Evolutionary conservation across 2,113 vertebrate genomes (phyloP).

Genomic region (Toxostoma redivivum): DNA sequence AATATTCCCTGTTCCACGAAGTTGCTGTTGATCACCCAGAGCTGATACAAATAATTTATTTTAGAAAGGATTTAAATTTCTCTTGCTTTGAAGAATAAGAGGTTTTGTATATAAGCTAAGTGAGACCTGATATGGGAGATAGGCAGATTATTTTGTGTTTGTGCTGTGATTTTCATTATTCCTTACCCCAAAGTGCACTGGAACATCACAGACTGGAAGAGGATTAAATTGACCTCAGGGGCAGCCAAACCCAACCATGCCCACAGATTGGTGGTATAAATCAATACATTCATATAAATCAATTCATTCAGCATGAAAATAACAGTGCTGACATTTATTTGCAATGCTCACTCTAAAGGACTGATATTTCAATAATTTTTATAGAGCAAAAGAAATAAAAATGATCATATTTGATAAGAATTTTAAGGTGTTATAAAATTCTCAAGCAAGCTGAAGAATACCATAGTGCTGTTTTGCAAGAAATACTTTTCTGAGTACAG

Average conservation of each 20-base stretch:
- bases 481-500: background rate
- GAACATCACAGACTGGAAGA: background rate
- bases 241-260: background rate
- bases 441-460: background rate
- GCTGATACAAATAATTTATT: background rate
- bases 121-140: background rate
- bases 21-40: background rate
- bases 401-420: background rate
- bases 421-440: background rate
- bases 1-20: background rate
- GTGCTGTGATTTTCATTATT: background rate
- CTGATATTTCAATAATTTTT: background rate
- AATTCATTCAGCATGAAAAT: background rate
- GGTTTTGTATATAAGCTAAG: background rate
- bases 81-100: background rate
- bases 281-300: background rate
- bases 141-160: background rate
- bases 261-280: background rate
- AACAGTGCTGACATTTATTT: background rate
- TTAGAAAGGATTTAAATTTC: background rate
- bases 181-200: background rate
- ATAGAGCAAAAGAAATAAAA: background rate
- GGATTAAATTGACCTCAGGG: background rate
- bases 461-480: background rate
- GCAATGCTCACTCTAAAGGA: background rate